A percentile compares a stretch with the other conserved stretches of the same genome.
Conservation (phyloP, 2,888 invertebrate species). For the Eustalomyia histrio region DNA sequence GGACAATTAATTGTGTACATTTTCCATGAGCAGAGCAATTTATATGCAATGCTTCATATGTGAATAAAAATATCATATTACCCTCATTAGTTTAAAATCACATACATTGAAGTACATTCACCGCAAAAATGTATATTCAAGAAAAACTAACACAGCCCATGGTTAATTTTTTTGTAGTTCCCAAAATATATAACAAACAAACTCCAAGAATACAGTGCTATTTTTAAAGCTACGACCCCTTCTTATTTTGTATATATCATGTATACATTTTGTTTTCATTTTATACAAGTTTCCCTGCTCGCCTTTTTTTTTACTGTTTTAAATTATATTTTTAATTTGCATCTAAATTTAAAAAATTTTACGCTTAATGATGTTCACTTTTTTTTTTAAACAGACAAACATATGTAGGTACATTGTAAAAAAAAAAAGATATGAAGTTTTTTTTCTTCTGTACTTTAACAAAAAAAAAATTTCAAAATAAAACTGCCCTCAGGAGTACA, state of each 20-base stretch:
- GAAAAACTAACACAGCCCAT: background rate
- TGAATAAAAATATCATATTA: conserved; percentile 16
- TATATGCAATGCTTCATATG: too few relatives aligned
- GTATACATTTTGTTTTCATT: background rate
- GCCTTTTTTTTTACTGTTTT: background rate
- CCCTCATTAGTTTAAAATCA: background rate
- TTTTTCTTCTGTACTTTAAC: background rate
- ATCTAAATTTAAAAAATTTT: conserved; percentile 9
- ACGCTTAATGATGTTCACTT: background rate
- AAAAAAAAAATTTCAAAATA: conserved; percentile 9
- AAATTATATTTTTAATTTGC: conserved; percentile 11
- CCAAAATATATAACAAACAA: background rate
- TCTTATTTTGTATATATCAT: background rate
- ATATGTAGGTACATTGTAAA: conserved; percentile 16
- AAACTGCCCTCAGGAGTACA: conserved; percentile 53
- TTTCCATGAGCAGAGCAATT: too few relatives aligned
- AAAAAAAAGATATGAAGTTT: conserved; percentile 36
- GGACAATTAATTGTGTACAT: too few relatives aligned
- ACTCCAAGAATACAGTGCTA: background rate
- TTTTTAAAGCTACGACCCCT: conserved; percentile 1
- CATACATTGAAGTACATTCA: background rate
- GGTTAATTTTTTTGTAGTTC: background rate
- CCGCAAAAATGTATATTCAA: background rate
- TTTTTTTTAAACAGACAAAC: background rate
- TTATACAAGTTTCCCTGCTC: background rate